Evolutionary conservation across 2,797 vertebrate species (phyloP).

Genomic region (Eurystomus glaucurus): DNA sequence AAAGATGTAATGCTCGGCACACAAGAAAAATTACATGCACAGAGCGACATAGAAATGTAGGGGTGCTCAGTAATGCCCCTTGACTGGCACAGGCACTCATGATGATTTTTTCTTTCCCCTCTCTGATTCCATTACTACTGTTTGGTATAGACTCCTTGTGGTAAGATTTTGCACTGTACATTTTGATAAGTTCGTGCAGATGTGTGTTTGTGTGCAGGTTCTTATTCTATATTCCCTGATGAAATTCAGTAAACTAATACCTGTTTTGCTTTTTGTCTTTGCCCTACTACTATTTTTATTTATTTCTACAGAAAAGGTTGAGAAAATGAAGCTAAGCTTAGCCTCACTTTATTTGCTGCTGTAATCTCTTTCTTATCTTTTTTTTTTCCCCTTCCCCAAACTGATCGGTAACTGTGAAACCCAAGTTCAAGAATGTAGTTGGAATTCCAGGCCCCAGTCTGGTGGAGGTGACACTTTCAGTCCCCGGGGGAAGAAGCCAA

Average conservation of each 20-base stretch:
- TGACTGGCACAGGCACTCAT: slow-evolving; percentile 7
- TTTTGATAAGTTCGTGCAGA: slow-evolving; percentile 17
- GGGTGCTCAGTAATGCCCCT: slow-evolving; percentile 53
- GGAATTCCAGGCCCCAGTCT: slow-evolving; percentile 67
- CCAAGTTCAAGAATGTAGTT: slow-evolving; percentile 65
- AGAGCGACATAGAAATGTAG: neutral
- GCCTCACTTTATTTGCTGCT: slow-evolving; percentile 18
- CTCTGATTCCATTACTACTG: slow-evolving; percentile 50
- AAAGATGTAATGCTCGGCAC: neutral
- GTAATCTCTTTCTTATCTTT: neutral
- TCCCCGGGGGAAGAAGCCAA: slow-evolving; percentile 60
- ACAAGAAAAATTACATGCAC: neutral
- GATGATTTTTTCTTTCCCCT: neutral
- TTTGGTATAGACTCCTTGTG: slow-evolving; percentile 77
- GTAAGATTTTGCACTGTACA: slow-evolving; percentile 74
- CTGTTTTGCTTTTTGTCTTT: neutral
- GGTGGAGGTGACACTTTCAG: slow-evolving; percentile 73
- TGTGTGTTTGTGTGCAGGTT: neutral
- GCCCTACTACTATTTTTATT: neutral
- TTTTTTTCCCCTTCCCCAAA: neutral
- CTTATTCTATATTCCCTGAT: neutral
- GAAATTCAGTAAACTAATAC: neutral
- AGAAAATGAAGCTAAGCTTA: neutral
- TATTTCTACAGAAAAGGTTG: neutral
- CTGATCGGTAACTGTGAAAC: slow-evolving; percentile 42